These are phyloP conservation scores for Halcyon smyrnensis DNA, from an alignment of 2,797 vertebrate species.

Conservation along the genomic window DNA sequence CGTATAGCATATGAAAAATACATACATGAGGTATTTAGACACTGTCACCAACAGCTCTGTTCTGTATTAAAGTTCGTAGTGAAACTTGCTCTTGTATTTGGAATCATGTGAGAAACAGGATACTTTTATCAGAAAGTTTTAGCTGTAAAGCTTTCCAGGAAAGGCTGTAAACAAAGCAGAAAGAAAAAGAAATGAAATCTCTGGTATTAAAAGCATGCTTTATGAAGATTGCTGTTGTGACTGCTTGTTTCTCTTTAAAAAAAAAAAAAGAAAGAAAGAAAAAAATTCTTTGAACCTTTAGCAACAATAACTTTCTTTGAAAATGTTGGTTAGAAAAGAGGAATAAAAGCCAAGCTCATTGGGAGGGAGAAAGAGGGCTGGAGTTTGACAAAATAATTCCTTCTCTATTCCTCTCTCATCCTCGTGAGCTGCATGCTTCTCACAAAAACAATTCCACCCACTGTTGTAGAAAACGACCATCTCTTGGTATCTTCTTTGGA, in stretches of 20 bases:
- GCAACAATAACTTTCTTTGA: neutral
- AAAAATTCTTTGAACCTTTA: neutral
- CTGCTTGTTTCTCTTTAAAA: neutral
- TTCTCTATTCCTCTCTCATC: neutral
- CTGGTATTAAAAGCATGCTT: neutral
- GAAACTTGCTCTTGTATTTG: neutral
- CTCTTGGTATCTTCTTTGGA: neutral
- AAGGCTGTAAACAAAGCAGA: neutral
- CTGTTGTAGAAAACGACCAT: conserved; percentile 7
- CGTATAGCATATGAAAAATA: neutral
- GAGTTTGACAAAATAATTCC: neutral
- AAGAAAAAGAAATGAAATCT: neutral
- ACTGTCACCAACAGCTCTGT: neutral
- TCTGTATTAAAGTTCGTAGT: neutral
- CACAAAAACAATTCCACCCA: neutral
- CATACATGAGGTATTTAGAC: neutral
- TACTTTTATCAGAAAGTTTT: neutral
- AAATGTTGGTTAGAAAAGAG: neutral
- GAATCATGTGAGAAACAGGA: neutral
- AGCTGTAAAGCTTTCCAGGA: neutral
- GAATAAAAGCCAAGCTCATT: neutral
- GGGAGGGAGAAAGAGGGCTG: neutral
- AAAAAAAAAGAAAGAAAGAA: neutral
- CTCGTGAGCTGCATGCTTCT: neutral
- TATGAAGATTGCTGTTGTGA: neutral